These are phyloP conservation scores for Mesorhabditis spiculigera DNA, from an alignment of 2,888 invertebrate species.

Conservation along the genomic window DNA sequence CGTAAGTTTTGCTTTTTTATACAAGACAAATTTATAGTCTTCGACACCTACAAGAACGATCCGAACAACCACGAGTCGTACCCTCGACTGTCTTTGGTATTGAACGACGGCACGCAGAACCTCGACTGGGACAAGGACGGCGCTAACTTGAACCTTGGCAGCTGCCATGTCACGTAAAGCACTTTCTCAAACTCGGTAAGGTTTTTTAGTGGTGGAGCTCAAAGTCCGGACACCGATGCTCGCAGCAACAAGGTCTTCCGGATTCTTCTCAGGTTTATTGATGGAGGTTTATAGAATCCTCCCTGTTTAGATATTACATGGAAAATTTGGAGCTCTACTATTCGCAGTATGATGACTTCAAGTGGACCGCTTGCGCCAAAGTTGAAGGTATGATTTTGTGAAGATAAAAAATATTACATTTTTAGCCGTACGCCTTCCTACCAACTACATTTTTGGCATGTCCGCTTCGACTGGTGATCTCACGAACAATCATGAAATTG, in stretches of 20 bases:
- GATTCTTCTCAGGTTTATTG: not conserved
- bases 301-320: not conserved
- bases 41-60: constrained; percentile 6
- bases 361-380: not conserved
- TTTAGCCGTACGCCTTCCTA: constrained; percentile 75
- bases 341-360: constrained; percentile 1
- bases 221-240: constrained; percentile 1
- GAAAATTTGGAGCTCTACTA: constrained; percentile 1
- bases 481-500: constrained; percentile 4
- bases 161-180: not conserved
- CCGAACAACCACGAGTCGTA: not conserved
- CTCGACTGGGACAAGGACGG: constrained; percentile 6
- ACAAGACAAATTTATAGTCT: not conserved
- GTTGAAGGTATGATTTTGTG: not conserved
- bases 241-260: constrained; percentile 2
- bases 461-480: constrained; percentile 95
- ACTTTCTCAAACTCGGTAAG: not conserved
- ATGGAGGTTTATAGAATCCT: not conserved
- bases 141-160: not conserved
- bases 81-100: not conserved
- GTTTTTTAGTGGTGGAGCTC: not conserved
- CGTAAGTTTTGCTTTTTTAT: not conserved
- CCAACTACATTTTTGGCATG: constrained; percentile 88
- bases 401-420: not conserved
- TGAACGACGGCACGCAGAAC: not conserved